These are phyloP conservation scores for Aleadryas rufinucha DNA, from an alignment of 2,113 vertebrate genomes.

Conservation along the genomic window DNA sequence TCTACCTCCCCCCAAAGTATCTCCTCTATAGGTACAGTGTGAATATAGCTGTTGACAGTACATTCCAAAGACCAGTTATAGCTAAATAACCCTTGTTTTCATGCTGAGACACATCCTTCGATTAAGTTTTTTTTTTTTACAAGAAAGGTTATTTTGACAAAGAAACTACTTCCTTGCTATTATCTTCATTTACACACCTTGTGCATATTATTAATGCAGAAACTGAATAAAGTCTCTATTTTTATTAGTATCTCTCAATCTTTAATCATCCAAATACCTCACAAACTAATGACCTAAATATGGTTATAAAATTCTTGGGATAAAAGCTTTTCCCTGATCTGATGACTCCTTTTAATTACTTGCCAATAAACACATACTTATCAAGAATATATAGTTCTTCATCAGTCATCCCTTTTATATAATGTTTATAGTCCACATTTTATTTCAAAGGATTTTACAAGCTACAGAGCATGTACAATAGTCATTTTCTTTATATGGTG, in stretches of 20 bases:
- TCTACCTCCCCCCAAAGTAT: not conserved
- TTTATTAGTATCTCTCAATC: not conserved
- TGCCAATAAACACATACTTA: constrained; percentile 30
- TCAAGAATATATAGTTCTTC: constrained; percentile 10
- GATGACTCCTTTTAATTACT: constrained; percentile 23
- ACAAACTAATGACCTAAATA: not conserved
- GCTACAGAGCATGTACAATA: not conserved
- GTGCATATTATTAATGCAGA: not conserved
- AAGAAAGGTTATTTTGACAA: not conserved
- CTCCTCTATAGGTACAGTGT: not conserved
- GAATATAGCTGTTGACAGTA: not conserved
- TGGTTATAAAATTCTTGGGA: not conserved
- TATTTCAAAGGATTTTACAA: constrained; percentile 33
- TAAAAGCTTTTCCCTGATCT: constrained; percentile 14
- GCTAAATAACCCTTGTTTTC: not conserved
- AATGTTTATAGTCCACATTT: constrained; percentile 21
- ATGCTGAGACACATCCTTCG: not conserved
- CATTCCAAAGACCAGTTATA: not conserved
- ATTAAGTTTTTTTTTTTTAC: not conserved
- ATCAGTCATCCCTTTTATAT: not conserved
- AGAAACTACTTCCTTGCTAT: not conserved
- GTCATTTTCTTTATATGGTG: constrained; percentile 25
- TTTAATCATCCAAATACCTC: constrained; percentile 3
- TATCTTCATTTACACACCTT: not conserved
- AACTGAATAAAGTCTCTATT: not conserved